These are phyloP conservation scores for Eudasyphora cyanicolor DNA, from an alignment of 2,888 invertebrate genomes.

Conservation along the genomic window DNA sequence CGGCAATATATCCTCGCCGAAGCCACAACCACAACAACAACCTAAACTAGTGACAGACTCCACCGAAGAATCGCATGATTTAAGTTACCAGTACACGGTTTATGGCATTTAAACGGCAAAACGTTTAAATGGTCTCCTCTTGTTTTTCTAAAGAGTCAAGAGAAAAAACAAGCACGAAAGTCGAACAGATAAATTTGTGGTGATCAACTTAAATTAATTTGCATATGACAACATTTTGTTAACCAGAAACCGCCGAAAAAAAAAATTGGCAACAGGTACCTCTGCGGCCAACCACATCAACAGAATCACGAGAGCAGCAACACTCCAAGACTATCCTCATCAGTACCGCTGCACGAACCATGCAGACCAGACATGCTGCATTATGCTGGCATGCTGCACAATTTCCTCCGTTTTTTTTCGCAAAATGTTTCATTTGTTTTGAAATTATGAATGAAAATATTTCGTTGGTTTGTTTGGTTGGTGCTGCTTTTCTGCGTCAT, in stretches of 20 bases:
- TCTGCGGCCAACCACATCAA: constrained; percentile 45
- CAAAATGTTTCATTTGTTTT: constrained; percentile 56
- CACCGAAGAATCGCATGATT: constrained; percentile 52
- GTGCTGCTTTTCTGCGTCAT: neutral
- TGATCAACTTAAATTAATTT: constrained; percentile 65
- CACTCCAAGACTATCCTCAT: neutral
- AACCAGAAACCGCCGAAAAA: constrained; percentile 33
- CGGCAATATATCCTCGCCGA: constrained; percentile 49
- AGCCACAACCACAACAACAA: constrained; percentile 40
- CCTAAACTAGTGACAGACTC: constrained; percentile 28
- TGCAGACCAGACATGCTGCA: constrained; percentile 14
- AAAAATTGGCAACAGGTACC: constrained; percentile 60
- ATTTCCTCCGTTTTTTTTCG: constrained; percentile 14
- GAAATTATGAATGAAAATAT: constrained; percentile 64
- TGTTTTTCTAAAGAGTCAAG: neutral
- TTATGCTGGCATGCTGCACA: neutral
- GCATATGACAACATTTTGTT: constrained; percentile 63
- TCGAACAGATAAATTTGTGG: constrained; percentile 60
- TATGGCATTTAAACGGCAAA: constrained; percentile 43
- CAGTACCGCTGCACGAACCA: neutral
- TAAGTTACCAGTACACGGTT: constrained; percentile 50
- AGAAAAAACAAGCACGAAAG: constrained; percentile 54
- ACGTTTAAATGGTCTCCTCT: constrained; percentile 46
- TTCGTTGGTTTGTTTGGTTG: no score
- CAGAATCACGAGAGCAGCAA: neutral